Evolutionary conservation across 2,113 vertebrate genomes (phyloP), one percentile per base, ranked within the genome.

Genomic region (Alosa alosa): DNA sequence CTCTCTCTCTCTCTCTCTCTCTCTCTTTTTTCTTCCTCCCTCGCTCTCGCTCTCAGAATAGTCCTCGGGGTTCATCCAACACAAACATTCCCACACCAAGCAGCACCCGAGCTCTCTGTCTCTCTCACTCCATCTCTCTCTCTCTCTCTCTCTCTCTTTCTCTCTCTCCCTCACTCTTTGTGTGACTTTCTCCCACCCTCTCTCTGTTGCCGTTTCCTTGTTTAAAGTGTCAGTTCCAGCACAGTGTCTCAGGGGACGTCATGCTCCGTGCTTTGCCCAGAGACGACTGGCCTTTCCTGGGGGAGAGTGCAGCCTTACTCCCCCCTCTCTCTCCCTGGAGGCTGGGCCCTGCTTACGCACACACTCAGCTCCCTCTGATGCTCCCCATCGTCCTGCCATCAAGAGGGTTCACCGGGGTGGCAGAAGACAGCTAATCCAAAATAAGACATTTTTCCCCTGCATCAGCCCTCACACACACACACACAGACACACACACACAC

Each of bases 21-120:
- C 25, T 72, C 64, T 36, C 25, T 72, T 36, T 72, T 72, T 72
- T 72, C 64, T 72, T 72, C 64, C 64, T 72, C 64, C 64, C 64
- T 72, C 64, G 64, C 64, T 72, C 64, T 72, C 10, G 10, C 64
- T 31, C 64, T 72, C 25, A 72, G 64, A 72, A 72, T 72, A 72
- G 64, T 72, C 64, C 57, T 64, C 64, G 36, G 64, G 13, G 64
- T 72, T 72, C 64, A 72, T 72, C 64, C 64, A 72, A 72, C 31
- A 72, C 64, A 72, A 72, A 72, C 64, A 68, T 72, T 72, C 64
- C 64, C 64, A 72, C 64, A 72, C 64, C 31, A 11, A 31, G 31
- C 31, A 7, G 64, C 64, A 9, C 64, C n/a, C 31, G 11, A 3
- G 10, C 60, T 72, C 31, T 72, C 22, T 72, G n/a, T 25, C 64